Evolutionary conservation across 2,888 invertebrate species (phyloP).

Genomic region (Notocelia uddmanniana): DNA sequence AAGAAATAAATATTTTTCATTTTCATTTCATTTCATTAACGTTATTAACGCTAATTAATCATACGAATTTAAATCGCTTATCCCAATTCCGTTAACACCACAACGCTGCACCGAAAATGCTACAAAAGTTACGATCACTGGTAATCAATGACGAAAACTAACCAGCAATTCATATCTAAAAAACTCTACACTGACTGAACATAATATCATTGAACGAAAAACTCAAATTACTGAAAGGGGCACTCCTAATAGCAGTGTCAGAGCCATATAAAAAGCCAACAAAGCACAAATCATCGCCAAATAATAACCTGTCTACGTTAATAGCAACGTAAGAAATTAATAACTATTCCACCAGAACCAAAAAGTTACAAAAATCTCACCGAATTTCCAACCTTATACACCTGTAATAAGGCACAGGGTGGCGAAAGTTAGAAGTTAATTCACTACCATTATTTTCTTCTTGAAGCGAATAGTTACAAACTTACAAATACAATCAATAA

Average conservation of each 20-base stretch:
- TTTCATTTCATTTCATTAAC: too few relatives aligned
- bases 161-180: too few relatives aligned
- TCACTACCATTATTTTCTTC: neutral
- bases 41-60: too few relatives aligned
- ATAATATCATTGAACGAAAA: neutral
- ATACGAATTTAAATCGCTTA: too few relatives aligned
- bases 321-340: conserved; percentile 49
- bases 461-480: neutral
- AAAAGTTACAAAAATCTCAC: neutral
- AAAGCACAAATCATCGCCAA: conserved; percentile 45
- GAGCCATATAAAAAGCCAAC: conserved; percentile 24
- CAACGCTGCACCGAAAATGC: too few relatives aligned
- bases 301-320: conserved; percentile 47
- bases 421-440: neutral
- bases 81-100: too few relatives aligned
- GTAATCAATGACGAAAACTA: too few relatives aligned
- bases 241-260: conserved; percentile 25
- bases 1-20: too few relatives aligned
- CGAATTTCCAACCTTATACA: neutral
- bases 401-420: neutral
- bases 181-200: neutral
- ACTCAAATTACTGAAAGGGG: neutral
- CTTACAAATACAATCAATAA: neutral
- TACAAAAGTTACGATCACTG: neutral
- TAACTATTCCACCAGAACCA: conserved; percentile 20